These are phyloP conservation scores for Microchirus variegatus DNA, from an alignment of 2,797 vertebrate genomes.

Conservation along the genomic window DNA sequence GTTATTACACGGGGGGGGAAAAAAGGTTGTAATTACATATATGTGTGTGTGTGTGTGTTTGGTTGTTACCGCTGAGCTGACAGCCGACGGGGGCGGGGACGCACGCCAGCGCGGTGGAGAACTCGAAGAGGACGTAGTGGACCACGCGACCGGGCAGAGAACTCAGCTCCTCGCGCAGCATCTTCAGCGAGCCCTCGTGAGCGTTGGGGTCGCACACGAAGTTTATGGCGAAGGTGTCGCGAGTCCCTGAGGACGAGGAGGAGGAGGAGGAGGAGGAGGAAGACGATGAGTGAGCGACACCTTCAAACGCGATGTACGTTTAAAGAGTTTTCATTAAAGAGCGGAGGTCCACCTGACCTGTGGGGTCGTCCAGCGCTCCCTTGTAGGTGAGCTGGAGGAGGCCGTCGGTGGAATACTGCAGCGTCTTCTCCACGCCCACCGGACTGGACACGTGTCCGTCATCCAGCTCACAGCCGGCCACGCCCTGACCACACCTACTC, in stretches of 20 bases:
- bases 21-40: too few species aligned
- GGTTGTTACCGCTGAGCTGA: conserved; percentile 84
- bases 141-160: conserved; percentile 48
- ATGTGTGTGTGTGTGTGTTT: conserved; percentile 1
- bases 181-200: conserved; percentile 77
- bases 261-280: too few species aligned
- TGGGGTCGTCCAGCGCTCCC: conserved; percentile 67
- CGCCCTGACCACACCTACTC: conserved; percentile 73
- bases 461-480: conserved; percentile 86
- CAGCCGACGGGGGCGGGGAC: conserved; percentile 90
- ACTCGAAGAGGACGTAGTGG: conserved; percentile 88
- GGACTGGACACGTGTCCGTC: conserved; percentile 54
- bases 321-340: too few species aligned
- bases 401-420: conserved; percentile 88
- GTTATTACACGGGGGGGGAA: too few species aligned
- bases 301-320: too few species aligned
- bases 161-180: conserved; percentile 85
- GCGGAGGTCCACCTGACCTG: conserved; percentile 80
- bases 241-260: conserved; percentile 69
- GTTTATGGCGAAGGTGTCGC: conserved; percentile 85
- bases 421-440: conserved; percentile 82
- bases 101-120: conserved; percentile 90
- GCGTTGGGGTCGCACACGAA: conserved; percentile 86
- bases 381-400: conserved; percentile 87
- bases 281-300: too few species aligned